Evolutionary conservation across 2,797 vertebrate species (phyloP).

Genomic region (Cyclura pinguis): DNA sequence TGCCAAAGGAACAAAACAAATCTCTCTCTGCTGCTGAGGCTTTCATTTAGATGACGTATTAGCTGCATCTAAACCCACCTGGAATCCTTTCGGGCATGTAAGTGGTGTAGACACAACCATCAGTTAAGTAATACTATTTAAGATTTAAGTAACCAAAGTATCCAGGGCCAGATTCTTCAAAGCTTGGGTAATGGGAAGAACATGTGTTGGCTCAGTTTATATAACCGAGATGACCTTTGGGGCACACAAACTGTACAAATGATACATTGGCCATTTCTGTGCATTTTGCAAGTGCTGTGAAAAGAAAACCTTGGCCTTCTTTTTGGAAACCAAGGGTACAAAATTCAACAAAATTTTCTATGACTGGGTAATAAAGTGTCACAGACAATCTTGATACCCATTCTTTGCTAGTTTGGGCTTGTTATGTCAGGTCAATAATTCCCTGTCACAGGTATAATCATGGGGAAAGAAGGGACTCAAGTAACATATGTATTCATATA

Average conservation of each 20-base stretch:
- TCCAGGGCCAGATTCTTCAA: neutral
- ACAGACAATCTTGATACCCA: too few species aligned
- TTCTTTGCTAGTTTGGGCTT: too few species aligned
- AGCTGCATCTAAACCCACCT: neutral
- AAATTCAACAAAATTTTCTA: neutral
- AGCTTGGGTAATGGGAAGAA: neutral
- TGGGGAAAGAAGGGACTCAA: too few species aligned
- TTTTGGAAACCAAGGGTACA: neutral
- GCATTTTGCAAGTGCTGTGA: neutral
- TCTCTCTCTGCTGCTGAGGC: neutral
- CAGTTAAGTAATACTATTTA: neutral
- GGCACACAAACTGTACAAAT: neutral
- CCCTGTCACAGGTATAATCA: too few species aligned
- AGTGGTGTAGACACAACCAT: neutral
- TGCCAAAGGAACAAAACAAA: neutral
- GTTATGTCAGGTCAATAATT: too few species aligned
- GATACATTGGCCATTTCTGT: neutral
- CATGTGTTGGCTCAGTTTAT: neutral
- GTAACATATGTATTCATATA: too few species aligned
- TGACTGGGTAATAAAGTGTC: neutral
- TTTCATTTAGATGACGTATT: neutral
- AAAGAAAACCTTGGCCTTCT: neutral
- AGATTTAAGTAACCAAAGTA: neutral
- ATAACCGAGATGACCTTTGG: neutral
- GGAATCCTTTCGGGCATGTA: neutral